Evolutionary conservation across 35 echinoderm and acorn worm genomes (phyloP).

Genomic region (Anneissia japonica): DNA sequence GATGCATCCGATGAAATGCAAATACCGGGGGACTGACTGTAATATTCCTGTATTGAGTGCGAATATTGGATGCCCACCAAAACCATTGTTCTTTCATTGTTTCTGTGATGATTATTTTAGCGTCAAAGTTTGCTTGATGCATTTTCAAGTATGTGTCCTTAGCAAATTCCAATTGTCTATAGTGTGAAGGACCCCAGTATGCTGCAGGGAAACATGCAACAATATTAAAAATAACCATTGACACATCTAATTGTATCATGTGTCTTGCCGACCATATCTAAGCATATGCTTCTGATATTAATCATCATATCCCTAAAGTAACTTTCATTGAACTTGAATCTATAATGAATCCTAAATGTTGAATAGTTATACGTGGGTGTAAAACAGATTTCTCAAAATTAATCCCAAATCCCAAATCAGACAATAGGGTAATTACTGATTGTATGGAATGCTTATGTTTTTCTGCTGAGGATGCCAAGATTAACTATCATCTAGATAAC

Average conservation of each 20-base stretch:
- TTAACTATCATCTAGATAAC: conserved; percentile 36
- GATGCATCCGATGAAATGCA: background rate
- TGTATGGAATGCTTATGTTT: conserved; percentile 15
- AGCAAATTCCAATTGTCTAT: conserved; percentile 23
- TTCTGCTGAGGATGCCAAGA: conserved; percentile 1
- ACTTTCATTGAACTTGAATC: conserved; percentile 28
- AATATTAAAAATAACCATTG: conserved; percentile 28
- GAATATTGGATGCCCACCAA: background rate
- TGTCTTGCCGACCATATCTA: background rate
- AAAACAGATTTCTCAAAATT: conserved; percentile 42
- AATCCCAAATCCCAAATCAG: conserved; percentile 26
- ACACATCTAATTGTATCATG: conserved; percentile 15
- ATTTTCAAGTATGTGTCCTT: background rate
- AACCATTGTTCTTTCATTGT: background rate
- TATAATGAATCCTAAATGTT: conserved; percentile 39
- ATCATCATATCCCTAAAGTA: background rate
- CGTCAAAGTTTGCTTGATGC: conserved; percentile 20
- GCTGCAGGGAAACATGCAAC: conserved; percentile 29
- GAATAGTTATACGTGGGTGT: conserved; percentile 3
- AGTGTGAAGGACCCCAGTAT: conserved; percentile 29
- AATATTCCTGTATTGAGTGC: background rate
- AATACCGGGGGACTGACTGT: background rate
- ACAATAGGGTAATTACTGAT: conserved; percentile 7
- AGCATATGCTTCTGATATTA: conserved; percentile 17
- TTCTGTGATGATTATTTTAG: background rate